These are phyloP conservation scores for Phanerotoma sp. DNA, from an alignment of 2,888 invertebrate species.

Conservation along the genomic window DNA sequence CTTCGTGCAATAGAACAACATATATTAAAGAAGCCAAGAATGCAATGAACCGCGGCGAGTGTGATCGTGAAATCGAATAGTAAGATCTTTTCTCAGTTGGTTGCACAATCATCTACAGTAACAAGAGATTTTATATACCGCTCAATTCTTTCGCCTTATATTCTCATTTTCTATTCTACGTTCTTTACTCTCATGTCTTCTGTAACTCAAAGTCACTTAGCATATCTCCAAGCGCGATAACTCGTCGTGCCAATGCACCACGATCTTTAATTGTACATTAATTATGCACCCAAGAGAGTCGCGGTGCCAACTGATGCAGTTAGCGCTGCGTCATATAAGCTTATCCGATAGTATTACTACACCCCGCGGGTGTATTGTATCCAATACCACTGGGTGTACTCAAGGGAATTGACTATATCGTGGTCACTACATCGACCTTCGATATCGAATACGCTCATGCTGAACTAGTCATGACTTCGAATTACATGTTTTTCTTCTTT, in stretches of 20 bases:
- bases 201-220: slow-evolving; percentile 37
- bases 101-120: slow-evolving; percentile 5
- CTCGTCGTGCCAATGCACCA: slow-evolving; percentile 39
- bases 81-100: slow-evolving; percentile 4
- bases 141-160: slow-evolving; percentile 3
- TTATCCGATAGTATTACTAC: slow-evolving; percentile 37
- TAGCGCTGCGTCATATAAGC: slow-evolving; percentile 45
- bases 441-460: too few relatives aligned
- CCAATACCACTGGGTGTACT: too few relatives aligned
- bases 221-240: slow-evolving; percentile 44
- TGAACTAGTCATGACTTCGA: too few relatives aligned
- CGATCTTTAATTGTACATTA: slow-evolving; percentile 49
- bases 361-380: background rate
- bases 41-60: background rate
- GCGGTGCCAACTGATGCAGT: slow-evolving; percentile 12
- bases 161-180: slow-evolving; percentile 5
- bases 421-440: background rate
- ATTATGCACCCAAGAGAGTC: slow-evolving; percentile 40
- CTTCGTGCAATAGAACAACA: background rate
- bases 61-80: slow-evolving; percentile 6
- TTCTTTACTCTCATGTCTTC: background rate
- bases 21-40: background rate
- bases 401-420: too few relatives aligned
- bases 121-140: too few relatives aligned
- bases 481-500: too few relatives aligned